Conservation (phyloP, 1,140 invertebrate genomes). For the Mamestra configurata region DNA sequence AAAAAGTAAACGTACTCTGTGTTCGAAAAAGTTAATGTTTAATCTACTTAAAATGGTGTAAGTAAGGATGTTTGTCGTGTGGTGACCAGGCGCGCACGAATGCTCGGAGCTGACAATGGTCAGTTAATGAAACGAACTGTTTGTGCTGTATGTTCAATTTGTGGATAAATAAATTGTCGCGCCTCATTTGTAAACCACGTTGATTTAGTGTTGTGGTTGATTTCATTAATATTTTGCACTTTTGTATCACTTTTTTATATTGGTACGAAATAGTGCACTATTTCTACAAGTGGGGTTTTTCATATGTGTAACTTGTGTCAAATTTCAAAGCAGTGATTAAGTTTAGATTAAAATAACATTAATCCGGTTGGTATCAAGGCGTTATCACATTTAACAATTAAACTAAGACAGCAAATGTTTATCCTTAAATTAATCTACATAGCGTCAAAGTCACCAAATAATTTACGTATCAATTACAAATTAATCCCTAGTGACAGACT, state of each 20-base stretch:
- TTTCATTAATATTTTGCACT: not conserved
- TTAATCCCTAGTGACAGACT: constrained; percentile 50
- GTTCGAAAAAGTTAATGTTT: constrained; percentile 52
- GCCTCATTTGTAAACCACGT: not conserved
- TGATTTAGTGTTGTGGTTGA: constrained; percentile 16
- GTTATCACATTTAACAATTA: constrained; percentile 3
- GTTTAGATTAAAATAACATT: too few relatives aligned
- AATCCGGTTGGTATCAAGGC: not conserved
- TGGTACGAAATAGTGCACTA: too few relatives aligned
- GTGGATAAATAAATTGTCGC: constrained; percentile 32
- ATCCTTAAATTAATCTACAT: constrained; percentile 2
- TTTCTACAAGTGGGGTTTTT: too few relatives aligned
- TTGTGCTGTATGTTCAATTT: constrained; percentile 9
- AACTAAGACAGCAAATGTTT: constrained; percentile 44
- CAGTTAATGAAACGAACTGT: constrained; percentile 40
- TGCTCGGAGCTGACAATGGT: constrained; percentile 6
- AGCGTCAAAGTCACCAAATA: constrained; percentile 46
- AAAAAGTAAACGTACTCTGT: constrained; percentile 46
- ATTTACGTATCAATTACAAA: constrained; percentile 56
- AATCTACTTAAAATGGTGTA: constrained; percentile 58
- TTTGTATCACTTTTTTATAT: not conserved
- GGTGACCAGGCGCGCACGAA: not conserved
- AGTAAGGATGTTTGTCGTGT: constrained; percentile 51
- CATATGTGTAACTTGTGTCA: too few relatives aligned
- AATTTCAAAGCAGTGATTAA: too few relatives aligned